These are phyloP conservation scores for Erebia aethiops DNA, from an alignment of 2,888 invertebrate species.

Conservation along the genomic window DNA sequence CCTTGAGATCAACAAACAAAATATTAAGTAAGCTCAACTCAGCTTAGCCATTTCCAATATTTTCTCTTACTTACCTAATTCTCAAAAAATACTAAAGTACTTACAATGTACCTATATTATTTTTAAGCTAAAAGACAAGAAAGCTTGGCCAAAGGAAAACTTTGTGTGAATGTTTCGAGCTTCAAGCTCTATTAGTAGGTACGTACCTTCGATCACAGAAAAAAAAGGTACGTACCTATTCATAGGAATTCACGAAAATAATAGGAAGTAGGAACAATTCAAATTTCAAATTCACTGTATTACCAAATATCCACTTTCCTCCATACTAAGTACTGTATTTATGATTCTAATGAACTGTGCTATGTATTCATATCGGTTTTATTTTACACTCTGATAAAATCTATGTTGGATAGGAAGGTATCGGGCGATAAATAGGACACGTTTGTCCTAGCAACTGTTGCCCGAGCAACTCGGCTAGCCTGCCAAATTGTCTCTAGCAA, in stretches of 20 bases:
- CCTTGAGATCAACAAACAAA: conserved; percentile 8
- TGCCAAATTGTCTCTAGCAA: not conserved
- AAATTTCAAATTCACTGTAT: not conserved
- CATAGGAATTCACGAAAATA: not conserved
- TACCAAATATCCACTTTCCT: not conserved
- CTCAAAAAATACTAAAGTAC: not conserved
- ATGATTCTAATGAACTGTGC: not conserved
- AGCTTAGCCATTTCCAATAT: not conserved
- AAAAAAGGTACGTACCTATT: not conserved
- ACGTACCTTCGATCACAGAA: no score
- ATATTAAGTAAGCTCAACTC: not conserved
- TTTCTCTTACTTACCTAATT: not conserved
- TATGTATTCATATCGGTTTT: not conserved
- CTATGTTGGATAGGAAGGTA: not conserved
- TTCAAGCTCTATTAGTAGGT: not conserved
- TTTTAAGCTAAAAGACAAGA: not conserved
- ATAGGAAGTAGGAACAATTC: not conserved
- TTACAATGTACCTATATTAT: no score
- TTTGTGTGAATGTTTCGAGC: no score
- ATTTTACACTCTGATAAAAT: not conserved
- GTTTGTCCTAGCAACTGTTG: conserved; percentile 22
- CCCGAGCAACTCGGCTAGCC: conserved; percentile 1
- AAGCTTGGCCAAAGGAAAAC: no score
- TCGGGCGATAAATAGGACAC: not conserved
- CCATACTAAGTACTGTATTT: not conserved